A percentile compares a stretch with the other conserved stretches of the same genome.
Evolutionary conservation across 1,140 invertebrate species (phyloP).

Genomic region (Trichogramma pretiosum): DNA sequence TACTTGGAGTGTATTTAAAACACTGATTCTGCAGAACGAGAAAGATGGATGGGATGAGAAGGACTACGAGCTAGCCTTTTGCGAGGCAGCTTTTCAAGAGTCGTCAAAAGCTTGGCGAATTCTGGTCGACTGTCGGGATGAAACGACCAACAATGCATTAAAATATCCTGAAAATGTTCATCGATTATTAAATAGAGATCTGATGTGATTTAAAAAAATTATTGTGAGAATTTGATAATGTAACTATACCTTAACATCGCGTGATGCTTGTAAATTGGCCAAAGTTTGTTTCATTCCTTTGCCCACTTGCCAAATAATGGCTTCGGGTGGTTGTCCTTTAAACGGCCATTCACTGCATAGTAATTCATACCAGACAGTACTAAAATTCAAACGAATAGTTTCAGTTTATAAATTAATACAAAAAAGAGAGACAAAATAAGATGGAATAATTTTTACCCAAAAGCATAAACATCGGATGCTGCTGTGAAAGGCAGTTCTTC

Average conservation of each 20-base stretch:
- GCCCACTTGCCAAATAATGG: conserved; percentile 96
- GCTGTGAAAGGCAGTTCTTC: conserved; percentile 86
- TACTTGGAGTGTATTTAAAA: conserved; percentile 54
- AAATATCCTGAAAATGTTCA: conserved; percentile 76
- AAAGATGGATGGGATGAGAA: conserved; percentile 91
- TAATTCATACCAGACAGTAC: conserved; percentile 98
- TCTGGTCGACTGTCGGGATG: conserved; percentile 75
- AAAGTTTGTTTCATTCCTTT: conserved; percentile 93
- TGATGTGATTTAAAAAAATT: conserved; percentile 7
- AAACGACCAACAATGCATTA: conserved; percentile 95
- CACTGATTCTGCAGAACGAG: conserved; percentile 84
- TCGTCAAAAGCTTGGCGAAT: conserved; percentile 75
- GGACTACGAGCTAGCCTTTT: conserved; percentile 92
- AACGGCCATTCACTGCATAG: conserved; percentile 95
- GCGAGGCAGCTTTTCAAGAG: conserved; percentile 83
- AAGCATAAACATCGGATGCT: conserved; percentile 92
- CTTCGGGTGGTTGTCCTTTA: conserved; percentile 82
- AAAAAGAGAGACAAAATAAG: neutral
- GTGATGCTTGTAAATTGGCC: conserved; percentile 85
- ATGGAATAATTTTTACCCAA: conserved; percentile 62
- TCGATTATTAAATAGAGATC: too few relatives aligned
- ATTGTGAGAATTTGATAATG: too few relatives aligned
- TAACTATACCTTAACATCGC: conserved; percentile 83
- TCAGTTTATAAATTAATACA: neutral
- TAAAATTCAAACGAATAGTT: conserved; percentile 39